These are phyloP conservation scores for Manis crassicaudata DNA, from an alignment of 2,797 vertebrate species.

Conservation along the genomic window DNA sequence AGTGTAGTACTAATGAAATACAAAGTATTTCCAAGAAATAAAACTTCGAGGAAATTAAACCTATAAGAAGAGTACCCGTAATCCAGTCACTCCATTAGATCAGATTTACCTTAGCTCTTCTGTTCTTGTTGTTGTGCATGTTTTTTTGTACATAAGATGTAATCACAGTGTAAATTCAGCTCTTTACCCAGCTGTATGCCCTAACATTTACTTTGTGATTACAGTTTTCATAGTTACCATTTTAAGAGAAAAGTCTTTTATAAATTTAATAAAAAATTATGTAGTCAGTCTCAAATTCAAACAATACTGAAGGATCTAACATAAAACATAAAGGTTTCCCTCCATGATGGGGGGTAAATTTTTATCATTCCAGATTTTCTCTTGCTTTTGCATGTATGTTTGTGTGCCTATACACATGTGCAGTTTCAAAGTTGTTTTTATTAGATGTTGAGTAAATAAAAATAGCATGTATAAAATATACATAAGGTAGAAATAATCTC, in stretches of 20 bases:
- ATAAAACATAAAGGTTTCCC: background rate
- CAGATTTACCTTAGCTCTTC: background rate
- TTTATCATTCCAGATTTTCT: background rate
- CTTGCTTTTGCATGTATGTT: background rate
- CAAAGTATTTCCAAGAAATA: slow-evolving; percentile 63
- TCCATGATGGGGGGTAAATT: background rate
- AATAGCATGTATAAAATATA: background rate
- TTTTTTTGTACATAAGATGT: slow-evolving; percentile 16
- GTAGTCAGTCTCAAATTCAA: slow-evolving; percentile 56
- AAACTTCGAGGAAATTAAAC: slow-evolving; percentile 63
- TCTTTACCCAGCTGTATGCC: slow-evolving; percentile 44
- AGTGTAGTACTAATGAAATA: slow-evolving; percentile 64
- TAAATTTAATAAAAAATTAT: slow-evolving; percentile 57
- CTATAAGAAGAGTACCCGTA: background rate
- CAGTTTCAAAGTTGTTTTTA: slow-evolving; percentile 24
- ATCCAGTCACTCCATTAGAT: background rate
- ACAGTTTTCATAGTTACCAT: slow-evolving; percentile 54
- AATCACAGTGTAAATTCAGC: slow-evolving; percentile 23
- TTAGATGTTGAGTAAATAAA: background rate
- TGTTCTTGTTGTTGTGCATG: background rate
- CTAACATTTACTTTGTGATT: slow-evolving; percentile 61
- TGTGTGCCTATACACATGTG: background rate
- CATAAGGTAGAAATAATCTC: background rate
- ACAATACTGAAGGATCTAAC: slow-evolving; percentile 22
- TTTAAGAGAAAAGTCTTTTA: slow-evolving; percentile 58